Percentiles rank a stretch among this genome's conserved stretches.
These are phyloP conservation scores for Clarias magur DNA, from an alignment of 2,113 vertebrate genomes.

Conservation along the genomic window DNA sequence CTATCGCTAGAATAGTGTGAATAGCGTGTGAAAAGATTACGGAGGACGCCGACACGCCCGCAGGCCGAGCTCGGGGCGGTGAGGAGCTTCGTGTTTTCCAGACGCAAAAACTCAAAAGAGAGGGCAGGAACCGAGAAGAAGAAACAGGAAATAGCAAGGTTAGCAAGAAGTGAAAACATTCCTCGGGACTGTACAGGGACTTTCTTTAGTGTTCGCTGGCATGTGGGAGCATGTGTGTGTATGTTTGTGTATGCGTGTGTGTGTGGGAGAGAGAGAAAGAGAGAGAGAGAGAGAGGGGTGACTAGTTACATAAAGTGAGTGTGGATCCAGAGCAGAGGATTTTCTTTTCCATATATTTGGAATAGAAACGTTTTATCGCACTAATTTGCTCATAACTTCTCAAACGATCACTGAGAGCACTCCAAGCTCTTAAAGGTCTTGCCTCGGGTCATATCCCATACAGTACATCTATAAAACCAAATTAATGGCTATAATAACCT, in stretches of 20 bases:
- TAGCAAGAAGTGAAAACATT: conserved; percentile 49
- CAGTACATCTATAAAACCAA: not conserved
- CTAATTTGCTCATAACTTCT: not conserved
- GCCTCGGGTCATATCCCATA: conserved; percentile 1
- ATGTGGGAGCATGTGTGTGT: conserved; percentile 41
- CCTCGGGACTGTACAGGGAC: conserved; percentile 45
- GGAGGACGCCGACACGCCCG: conserved; percentile 6
- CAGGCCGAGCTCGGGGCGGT: conserved; percentile 17
- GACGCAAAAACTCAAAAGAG: conserved; percentile 16
- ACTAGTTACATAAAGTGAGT: not conserved
- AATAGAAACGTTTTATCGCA: conserved; percentile 27
- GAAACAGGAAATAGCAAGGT: conserved; percentile 56
- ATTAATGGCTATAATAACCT: not conserved
- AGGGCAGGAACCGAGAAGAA: conserved; percentile 34
- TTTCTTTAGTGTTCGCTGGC: conserved; percentile 44
- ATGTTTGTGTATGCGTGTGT: conserved; percentile 29
- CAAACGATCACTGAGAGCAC: conserved; percentile 4
- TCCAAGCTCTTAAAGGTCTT: conserved; percentile 20
- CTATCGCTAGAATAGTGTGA: not conserved
- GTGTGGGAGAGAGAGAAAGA: not conserved
- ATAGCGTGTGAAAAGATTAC: not conserved
- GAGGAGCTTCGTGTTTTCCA: conserved; percentile 24
- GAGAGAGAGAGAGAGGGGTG: not conserved
- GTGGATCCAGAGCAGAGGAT: not conserved
- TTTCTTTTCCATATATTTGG: not conserved